Evolutionary conservation across 2,113 vertebrate genomes (phyloP), one percentile per base, ranked within the genome.

Genomic region (Ifrita kowaldi): DNA sequence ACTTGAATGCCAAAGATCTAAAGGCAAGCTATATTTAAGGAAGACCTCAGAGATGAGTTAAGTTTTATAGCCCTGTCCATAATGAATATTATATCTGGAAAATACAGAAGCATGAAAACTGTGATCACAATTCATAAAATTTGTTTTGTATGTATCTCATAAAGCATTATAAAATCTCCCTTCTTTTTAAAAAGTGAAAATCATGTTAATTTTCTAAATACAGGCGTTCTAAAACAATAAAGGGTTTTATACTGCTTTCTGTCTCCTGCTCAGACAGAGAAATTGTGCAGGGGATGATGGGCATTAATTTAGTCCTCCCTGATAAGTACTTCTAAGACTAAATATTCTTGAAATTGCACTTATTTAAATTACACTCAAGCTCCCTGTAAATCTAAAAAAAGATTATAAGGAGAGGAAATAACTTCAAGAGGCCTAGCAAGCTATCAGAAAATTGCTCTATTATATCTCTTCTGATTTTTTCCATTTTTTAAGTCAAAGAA

Each of bases 261-360:
- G 39, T 91, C 68, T 91, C 47, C 55, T 84, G 14, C 32, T 63
- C 50, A 95, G 65, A 91, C 19, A 89, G 37, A 57, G 16, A 83
- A 93, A 86, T 70, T 93, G 56, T 91, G 52, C 59, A 86, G 79
- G 20, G 39, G 26, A 86, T 77, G 85, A 96, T 50, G 39, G 7
- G 73, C 53, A 52, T 89, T 93, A 93, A 88, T 86, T 93, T 90
- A 92, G 41, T 71, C 60, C 80, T 92, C 60, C 81, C n/a, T 71
- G 84, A 71, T 78, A 95, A 92, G 80, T 84, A 96, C 52, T 81
- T 95, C 56, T 86, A 94, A 93, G 28, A 90, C 57, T 77, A 92
- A 94, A 96, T 84, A 96, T 84, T 90, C 76, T 92, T 93, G 68
- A 91, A 94, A 93, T 84, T 85, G 64, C 44, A 85, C 42, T 90